These are phyloP conservation scores for Aproaerema taeniolella DNA, from an alignment of 2,888 invertebrate species.

Conservation along the genomic window DNA sequence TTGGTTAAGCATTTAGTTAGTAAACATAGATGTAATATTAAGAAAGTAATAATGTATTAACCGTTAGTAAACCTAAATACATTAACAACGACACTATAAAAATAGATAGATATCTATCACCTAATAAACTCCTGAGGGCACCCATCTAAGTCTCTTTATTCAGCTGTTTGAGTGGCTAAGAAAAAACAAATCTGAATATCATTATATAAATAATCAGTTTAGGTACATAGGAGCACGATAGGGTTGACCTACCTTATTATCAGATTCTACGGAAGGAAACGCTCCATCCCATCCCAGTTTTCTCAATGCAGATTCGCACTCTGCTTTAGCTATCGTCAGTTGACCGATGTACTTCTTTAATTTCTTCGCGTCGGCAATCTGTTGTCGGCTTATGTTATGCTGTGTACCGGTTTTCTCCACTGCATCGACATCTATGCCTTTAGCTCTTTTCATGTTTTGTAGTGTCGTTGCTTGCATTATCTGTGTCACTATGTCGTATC, in stretches of 20 bases:
- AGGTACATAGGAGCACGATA: too few relatives aligned
- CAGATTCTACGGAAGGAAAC: slow-evolving; percentile 74
- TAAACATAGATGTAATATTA: too few relatives aligned
- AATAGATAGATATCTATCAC: too few relatives aligned
- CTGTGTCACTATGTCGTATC: slow-evolving; percentile 92
- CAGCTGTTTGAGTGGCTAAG: too few relatives aligned
- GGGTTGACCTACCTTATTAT: slow-evolving; percentile 58
- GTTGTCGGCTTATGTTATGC: slow-evolving; percentile 83
- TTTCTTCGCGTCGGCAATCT: slow-evolving; percentile 87
- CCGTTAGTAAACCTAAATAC: too few relatives aligned
- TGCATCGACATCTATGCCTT: slow-evolving; percentile 84
- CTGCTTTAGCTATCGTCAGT: slow-evolving; percentile 86
- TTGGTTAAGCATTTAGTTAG: too few relatives aligned
- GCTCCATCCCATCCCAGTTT: slow-evolving; percentile 88
- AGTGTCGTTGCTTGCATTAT: slow-evolving; percentile 96
- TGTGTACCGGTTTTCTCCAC: slow-evolving; percentile 71
- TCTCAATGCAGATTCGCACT: slow-evolving; percentile 86
- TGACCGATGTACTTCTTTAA: slow-evolving; percentile 90
- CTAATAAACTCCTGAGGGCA: too few relatives aligned
- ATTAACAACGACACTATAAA: too few relatives aligned
- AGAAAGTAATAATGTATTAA: too few relatives aligned
- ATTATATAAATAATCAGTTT: too few relatives aligned
- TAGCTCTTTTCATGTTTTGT: slow-evolving; percentile 91
- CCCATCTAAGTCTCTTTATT: too few relatives aligned
- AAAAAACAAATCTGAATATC: too few relatives aligned